phyloP scores from a whole-genome alignment of 1,140 invertebrate genomes.

The Drosophila nannoptera region DNA sequence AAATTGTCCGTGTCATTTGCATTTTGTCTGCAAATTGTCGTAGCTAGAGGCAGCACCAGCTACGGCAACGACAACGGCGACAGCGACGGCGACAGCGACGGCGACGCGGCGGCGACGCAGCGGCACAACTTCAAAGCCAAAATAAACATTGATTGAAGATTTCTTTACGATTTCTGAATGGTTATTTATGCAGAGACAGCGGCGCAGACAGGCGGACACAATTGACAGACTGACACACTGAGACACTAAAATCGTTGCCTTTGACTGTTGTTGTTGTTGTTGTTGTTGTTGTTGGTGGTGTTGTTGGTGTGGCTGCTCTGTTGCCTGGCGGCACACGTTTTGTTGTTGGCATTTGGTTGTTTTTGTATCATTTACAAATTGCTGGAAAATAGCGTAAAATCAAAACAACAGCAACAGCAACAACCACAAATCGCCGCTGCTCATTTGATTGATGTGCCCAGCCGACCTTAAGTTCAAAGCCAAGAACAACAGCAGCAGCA shows the following conservation, averaged over 20 bases:
- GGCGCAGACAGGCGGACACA: slow-evolving; percentile 39
- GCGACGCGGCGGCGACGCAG: too few species aligned
- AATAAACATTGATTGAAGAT: slow-evolving; percentile 78
- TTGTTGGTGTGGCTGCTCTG: too few species aligned
- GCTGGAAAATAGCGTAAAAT: slow-evolving; percentile 68
- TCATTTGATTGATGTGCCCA: slow-evolving; percentile 69
- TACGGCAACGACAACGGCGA: too few species aligned
- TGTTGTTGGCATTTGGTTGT: slow-evolving; percentile 40
- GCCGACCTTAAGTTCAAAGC: slow-evolving; percentile 74
- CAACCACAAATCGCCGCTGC: slow-evolving; percentile 56
- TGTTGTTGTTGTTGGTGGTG: slow-evolving; percentile 37
- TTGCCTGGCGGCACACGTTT: slow-evolving; percentile 47
- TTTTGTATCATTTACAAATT: slow-evolving; percentile 73
- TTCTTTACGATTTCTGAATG: slow-evolving; percentile 78
- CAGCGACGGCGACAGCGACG: too few species aligned
- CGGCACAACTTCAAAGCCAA: slow-evolving; percentile 70
- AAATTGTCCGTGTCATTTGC: slow-evolving; percentile 70
- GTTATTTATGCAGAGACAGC: slow-evolving; percentile 75
- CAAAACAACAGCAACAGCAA: slow-evolving; percentile 49
- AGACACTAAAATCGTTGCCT: slow-evolving; percentile 74
- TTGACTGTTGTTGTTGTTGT: slow-evolving; percentile 42
- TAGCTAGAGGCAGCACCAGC: slow-evolving; percentile 59
- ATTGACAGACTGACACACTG: slow-evolving; percentile 72
- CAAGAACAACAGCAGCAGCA: slow-evolving; percentile 49
- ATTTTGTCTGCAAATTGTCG: slow-evolving; percentile 74